phyloP scores from a whole-genome alignment of 2,888 invertebrate genomes.

The Augiades crinisus region DNA sequence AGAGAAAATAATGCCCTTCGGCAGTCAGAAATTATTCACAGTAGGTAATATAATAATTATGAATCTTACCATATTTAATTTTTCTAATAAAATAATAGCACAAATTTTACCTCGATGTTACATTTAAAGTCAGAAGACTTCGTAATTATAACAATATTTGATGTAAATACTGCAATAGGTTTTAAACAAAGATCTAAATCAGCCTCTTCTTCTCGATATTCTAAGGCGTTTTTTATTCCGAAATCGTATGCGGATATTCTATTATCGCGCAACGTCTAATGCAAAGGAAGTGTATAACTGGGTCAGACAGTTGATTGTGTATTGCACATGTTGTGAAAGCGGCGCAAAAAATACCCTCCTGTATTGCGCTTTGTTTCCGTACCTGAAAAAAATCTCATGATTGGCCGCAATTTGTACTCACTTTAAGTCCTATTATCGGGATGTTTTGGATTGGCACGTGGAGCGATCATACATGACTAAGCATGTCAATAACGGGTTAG shows the following conservation, averaged over 20 bases:
- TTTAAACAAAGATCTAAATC: no score
- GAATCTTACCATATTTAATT: no score
- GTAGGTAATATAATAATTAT: no score
- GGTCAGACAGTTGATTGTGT: slow-evolving; percentile 69
- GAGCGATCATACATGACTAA: background rate
- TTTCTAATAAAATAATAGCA: no score
- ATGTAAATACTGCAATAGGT: no score
- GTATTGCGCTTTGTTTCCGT: slow-evolving; percentile 71
- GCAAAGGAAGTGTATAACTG: slow-evolving; percentile 77
- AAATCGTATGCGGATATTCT: slow-evolving; percentile 55
- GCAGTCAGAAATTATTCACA: no score
- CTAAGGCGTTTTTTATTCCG: slow-evolving; percentile 1
- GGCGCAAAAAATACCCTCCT: slow-evolving; percentile 69
- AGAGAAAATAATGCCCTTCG: no score
- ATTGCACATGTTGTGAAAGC: slow-evolving; percentile 81
- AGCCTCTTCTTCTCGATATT: background rate
- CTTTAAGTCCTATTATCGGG: slow-evolving; percentile 46
- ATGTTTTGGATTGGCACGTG: slow-evolving; percentile 43
- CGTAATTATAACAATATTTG: no score
- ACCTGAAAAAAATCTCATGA: slow-evolving; percentile 65
- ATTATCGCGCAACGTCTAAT: slow-evolving; percentile 65
- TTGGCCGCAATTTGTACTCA: slow-evolving; percentile 78
- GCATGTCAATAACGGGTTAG: background rate
- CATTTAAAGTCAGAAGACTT: no score
- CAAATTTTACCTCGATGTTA: no score